Conservation (phyloP, 92 coral and sea anemone species). For the Bergia puertoricense region DNA sequence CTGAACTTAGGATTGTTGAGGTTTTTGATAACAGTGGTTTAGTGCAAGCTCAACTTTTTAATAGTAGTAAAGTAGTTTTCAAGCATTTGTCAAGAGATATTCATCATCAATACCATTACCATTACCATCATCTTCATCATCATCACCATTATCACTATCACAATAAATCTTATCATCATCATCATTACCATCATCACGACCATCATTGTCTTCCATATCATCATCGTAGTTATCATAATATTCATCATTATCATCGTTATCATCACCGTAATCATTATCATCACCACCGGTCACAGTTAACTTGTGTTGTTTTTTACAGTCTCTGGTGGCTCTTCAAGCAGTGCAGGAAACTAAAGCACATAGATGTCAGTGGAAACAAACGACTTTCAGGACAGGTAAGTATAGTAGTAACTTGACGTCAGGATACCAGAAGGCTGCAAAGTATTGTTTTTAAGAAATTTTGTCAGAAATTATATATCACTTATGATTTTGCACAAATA, state of each 20-base stretch:
- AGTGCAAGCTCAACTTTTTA: too few species aligned
- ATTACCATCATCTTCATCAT: not conserved
- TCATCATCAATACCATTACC: not conserved
- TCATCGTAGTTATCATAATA: not conserved
- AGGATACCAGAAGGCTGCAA: too few species aligned
- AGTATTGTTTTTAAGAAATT: too few species aligned
- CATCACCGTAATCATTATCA: not conserved
- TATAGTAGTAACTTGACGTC: too few species aligned
- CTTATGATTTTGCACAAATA: not conserved
- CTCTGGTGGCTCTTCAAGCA: slow-evolving; percentile 98
- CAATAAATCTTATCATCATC: not conserved
- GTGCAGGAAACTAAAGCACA: slow-evolving; percentile 68
- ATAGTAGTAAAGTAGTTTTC: too few species aligned
- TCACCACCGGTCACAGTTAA: not conserved
- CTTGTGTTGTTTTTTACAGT: slow-evolving; percentile 35
- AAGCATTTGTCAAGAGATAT: not conserved
- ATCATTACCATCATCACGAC: not conserved
- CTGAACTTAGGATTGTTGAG: too few species aligned
- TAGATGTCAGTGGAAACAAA: slow-evolving; percentile 77
- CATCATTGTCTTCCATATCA: not conserved
- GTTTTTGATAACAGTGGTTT: too few species aligned
- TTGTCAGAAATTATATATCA: too few species aligned
- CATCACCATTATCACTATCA: not conserved
- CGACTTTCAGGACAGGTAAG: slow-evolving; percentile 87
- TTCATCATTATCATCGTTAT: not conserved